Base-by-base conservation (phyloP, 2,797 vertebrate genomes). In the Arrhamphus sclerolepis region DNA sequence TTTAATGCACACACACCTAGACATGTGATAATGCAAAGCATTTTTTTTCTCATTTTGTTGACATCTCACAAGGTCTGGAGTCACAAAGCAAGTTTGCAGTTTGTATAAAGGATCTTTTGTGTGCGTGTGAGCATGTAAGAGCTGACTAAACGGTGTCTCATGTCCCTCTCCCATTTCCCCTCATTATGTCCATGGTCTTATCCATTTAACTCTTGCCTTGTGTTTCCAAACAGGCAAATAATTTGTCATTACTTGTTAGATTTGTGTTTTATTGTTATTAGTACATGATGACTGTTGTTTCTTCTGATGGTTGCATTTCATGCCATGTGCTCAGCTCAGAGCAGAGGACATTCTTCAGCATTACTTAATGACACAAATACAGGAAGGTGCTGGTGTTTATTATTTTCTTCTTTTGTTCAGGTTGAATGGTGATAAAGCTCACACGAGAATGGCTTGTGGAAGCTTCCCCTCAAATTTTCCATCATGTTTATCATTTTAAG, bases 31-130 rank as follows among this genome's bases (percentile, higher is more conserved):
- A 70, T 26, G 64, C 49, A 59, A 50, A 63, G 53, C 39, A 68
- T 75, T 74, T 66, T n/a, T 74, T 77, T 81, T 72, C 66, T 31
- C 8, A 59, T 80, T 80, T 81, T 0, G n/a, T 63, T 88, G 86
- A 88, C 81, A 68, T 83, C 78, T 87, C 88, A 87, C 87, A 85
- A 77, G 83, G 71, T 85, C 67, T 83, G 60, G 62, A 88, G 78
- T 81, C 67, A 75, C 72, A 77, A 66, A 72, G 70, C 67, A 39
- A 77, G 66, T 75, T 72, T 80, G 73, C 77, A 77, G 50, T 77
- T 77, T 77, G 62, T 39, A 87, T 82, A 88, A 83, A 81, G 63
- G 58, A 43, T 49, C 74, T 62, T 80, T 79, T 87, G 80, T 89
- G 44, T 55, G 53, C n/a, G n/a, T n/a, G n/a, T n/a, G n/a, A n/a